Evolutionary conservation across 2,113 vertebrate species (phyloP).

Genomic region (Hyla sarda): DNA sequence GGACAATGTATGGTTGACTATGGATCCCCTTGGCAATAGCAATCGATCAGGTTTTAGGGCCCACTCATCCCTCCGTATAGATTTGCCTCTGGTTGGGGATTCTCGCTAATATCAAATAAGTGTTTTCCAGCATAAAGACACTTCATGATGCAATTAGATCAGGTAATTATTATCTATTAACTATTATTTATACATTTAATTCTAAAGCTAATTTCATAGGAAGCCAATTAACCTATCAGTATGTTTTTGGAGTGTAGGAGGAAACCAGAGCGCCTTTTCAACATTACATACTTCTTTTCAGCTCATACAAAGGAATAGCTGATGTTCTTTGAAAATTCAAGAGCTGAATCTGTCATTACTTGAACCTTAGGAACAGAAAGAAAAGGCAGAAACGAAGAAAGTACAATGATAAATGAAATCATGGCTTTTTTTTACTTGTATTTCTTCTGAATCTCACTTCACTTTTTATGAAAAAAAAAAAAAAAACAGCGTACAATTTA

Average conservation of each 20-base stretch:
- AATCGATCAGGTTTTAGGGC: too few relatives aligned
- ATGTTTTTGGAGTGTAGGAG: background rate
- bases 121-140: background rate
- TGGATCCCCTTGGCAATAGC: too few relatives aligned
- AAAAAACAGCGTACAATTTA: background rate
- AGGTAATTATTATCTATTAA: background rate
- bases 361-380: slow-evolving; percentile 19
- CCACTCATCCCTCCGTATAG: too few relatives aligned
- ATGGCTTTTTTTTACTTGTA: background rate
- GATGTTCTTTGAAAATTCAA: slow-evolving; percentile 38
- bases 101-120: background rate
- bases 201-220: background rate
- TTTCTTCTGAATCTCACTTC: slow-evolving; percentile 21
- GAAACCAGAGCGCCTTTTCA: background rate
- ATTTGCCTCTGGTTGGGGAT: background rate
- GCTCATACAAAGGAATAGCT: slow-evolving; percentile 19
- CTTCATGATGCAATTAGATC: background rate
- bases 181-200: background rate
- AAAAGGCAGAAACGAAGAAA: slow-evolving; percentile 4
- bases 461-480: slow-evolving; percentile 17
- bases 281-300: background rate
- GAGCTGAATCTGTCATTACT: slow-evolving; percentile 27
- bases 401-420: slow-evolving; percentile 14
- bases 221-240: background rate
- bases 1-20: too few relatives aligned